These are phyloP conservation scores for Schizothorax lantsangensis DNA, from an alignment of 2,797 vertebrate genomes.

Conservation along the genomic window DNA sequence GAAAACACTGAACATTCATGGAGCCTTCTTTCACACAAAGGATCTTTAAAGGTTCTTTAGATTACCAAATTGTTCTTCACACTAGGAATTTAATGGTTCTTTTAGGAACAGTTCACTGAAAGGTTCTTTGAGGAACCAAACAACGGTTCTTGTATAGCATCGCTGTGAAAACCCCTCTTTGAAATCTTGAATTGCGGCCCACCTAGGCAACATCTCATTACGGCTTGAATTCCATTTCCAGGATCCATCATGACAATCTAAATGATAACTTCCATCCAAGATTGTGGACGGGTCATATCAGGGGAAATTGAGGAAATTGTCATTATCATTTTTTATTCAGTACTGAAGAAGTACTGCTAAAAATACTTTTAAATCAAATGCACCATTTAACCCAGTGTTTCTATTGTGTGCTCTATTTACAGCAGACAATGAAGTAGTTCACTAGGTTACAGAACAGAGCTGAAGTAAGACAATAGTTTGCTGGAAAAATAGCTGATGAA, in stretches of 20 bases:
- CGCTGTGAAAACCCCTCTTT: not conserved
- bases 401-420: not conserved
- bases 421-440: not conserved
- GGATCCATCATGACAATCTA: not conserved
- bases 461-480: not conserved
- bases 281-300: not conserved
- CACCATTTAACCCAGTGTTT: conserved; percentile 1
- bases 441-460: not conserved
- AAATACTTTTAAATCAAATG: not conserved
- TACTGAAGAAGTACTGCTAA: not conserved
- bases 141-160: not conserved
- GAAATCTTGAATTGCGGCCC: not conserved
- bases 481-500: not conserved
- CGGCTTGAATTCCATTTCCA: not conserved
- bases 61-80: not conserved
- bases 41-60: not conserved
- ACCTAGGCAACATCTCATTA: not conserved
- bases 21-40: not conserved
- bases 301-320: not conserved
- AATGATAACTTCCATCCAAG: not conserved
- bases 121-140: not conserved
- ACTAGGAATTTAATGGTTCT: not conserved
- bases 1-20: not conserved
- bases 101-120: not conserved
- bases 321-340: not conserved